Evolutionary conservation across 2,888 invertebrate genomes (phyloP).

Genomic region (Andrena flavipes): DNA sequence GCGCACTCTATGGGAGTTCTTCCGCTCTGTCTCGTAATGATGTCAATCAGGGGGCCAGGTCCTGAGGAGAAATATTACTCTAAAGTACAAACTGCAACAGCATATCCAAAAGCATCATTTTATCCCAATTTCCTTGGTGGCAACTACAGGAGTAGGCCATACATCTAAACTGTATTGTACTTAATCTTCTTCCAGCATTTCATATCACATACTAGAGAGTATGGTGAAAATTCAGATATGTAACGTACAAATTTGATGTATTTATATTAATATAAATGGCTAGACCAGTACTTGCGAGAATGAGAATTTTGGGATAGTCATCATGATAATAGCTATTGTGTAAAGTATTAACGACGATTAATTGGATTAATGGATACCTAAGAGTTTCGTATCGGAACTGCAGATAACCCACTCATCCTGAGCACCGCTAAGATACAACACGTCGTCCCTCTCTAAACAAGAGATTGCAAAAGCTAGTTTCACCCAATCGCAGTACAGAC

Average conservation of each 20-base stretch:
- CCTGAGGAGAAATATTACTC: constrained; percentile 78
- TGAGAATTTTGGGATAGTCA: not conserved
- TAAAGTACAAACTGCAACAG: no score
- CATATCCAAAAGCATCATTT: no score
- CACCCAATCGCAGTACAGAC: constrained; percentile 85
- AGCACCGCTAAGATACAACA: constrained; percentile 86
- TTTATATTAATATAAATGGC: no score
- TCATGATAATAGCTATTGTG: not conserved
- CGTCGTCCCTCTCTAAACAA: constrained; percentile 86
- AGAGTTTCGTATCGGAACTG: not conserved
- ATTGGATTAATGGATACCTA: constrained; percentile 42
- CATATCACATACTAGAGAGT: no score
- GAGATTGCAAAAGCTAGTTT: constrained; percentile 86
- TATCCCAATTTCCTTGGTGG: no score
- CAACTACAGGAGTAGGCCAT: no score
- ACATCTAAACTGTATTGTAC: no score
- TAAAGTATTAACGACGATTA: not conserved
- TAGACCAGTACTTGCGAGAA: no score
- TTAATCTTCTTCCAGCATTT: no score
- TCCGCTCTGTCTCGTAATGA: constrained; percentile 84
- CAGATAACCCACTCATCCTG: constrained; percentile 42
- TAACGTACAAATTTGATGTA: no score
- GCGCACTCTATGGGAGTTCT: constrained; percentile 85
- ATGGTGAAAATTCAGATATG: no score
- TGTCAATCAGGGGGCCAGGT: constrained; percentile 84